Evolutionary conservation across 2,113 vertebrate genomes (phyloP).

Genomic region (Myotis yumanensis): DNA sequence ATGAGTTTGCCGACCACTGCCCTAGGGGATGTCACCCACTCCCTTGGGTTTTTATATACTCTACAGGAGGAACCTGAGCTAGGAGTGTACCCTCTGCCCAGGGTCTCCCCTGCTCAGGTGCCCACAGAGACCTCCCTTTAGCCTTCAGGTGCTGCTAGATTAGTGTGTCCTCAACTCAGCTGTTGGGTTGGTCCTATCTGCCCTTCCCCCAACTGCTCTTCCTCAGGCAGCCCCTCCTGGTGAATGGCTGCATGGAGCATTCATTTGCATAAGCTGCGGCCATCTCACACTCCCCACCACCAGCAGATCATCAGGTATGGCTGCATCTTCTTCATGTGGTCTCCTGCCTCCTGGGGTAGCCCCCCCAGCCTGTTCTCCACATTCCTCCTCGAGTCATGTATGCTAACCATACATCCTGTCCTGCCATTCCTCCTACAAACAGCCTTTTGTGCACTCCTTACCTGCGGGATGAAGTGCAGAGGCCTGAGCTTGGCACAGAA

Average conservation of each 20-base stretch:
- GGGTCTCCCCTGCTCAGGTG: background rate
- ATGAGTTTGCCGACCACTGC: no score
- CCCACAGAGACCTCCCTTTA: no score
- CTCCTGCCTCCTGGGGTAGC: background rate
- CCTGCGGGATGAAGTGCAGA: background rate
- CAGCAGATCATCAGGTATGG: background rate
- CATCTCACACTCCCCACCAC: background rate
- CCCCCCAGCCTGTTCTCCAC: background rate
- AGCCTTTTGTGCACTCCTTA: background rate
- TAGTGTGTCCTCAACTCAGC: background rate
- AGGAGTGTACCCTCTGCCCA: background rate
- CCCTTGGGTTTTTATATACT: background rate
- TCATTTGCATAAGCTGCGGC: background rate
- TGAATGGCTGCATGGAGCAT: fast-evolving
- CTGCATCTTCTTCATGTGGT: background rate
- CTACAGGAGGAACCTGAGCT: background rate
- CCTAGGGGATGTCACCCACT: background rate
- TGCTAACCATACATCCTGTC: background rate
- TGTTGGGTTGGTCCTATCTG: background rate
- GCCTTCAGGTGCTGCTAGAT: background rate
- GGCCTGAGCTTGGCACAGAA: background rate
- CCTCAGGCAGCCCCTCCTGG: background rate
- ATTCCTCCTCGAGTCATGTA: background rate
- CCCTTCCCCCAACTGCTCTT: no score
- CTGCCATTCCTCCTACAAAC: background rate